Evolutionary conservation across 2,113 vertebrate genomes (phyloP).

Genomic region (Myotis brandtii): DNA sequence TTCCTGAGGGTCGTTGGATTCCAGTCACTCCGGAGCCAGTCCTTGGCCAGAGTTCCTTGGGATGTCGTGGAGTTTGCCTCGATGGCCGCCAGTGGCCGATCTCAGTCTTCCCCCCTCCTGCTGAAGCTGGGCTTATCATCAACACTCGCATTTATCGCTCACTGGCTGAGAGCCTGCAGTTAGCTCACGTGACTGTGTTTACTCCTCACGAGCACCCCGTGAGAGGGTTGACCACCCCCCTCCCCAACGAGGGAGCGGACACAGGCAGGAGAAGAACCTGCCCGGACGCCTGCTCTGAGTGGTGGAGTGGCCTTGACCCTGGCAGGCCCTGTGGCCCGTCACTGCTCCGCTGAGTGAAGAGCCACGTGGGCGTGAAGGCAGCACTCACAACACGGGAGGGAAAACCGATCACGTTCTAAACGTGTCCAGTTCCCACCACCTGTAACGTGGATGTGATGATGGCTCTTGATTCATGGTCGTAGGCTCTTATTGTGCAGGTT

Average conservation of each 20-base stretch:
- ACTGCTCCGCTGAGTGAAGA: background rate
- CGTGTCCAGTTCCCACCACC: background rate
- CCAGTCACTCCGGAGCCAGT: fast-evolving
- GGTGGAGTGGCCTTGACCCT: fast-evolving
- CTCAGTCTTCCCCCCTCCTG: background rate
- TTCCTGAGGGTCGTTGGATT: too few species aligned
- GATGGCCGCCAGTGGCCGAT: fast-evolving
- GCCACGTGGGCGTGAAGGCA: fast-evolving
- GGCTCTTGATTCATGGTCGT: fast-evolving
- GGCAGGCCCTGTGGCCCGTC: too few species aligned
- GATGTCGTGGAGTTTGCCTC: background rate
- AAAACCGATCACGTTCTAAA: fast-evolving
- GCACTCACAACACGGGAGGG: background rate
- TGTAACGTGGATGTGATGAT: fast-evolving
- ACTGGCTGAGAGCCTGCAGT: too few species aligned
- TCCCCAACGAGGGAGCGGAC: background rate
- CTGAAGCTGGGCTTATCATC: fast-evolving
- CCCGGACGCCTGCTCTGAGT: too few species aligned
- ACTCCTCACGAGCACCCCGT: too few species aligned
- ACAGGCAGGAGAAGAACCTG: background rate
- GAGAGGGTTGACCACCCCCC: fast-evolving
- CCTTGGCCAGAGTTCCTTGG: background rate
- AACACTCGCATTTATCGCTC: fast-evolving
- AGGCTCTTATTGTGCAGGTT: fast-evolving
- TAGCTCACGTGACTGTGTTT: background rate